Percentiles rank a stretch among this genome's conserved stretches.
Evolutionary conservation across 2,113 vertebrate genomes (phyloP).

Genomic region (Lates calcarifer): DNA sequence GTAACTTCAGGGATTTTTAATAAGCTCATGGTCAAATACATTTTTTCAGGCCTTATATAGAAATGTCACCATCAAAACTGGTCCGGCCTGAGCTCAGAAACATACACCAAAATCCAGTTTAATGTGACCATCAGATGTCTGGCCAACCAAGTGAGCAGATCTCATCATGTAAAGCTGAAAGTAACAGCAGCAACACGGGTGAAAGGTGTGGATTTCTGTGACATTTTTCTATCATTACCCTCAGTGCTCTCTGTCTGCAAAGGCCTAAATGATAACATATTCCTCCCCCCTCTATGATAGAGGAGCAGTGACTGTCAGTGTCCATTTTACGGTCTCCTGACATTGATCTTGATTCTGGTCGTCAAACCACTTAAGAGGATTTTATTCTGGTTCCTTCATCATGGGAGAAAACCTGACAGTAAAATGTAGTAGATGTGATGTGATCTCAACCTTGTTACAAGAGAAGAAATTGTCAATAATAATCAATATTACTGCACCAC

Average conservation of each 20-base stretch:
- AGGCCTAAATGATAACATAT: background rate
- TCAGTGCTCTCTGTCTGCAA: background rate
- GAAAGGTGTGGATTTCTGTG: constrained; percentile 1
- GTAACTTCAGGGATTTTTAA: too few species aligned
- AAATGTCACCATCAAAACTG: background rate
- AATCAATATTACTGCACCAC: background rate
- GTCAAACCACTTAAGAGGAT: background rate
- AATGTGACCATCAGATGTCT: background rate
- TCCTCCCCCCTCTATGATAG: background rate
- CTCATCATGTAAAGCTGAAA: background rate
- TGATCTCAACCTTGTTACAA: background rate
- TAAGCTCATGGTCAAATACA: too few species aligned
- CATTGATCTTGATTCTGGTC: background rate
- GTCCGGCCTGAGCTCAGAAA: background rate
- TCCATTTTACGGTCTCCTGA: constrained; percentile 14
- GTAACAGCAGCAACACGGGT: too few species aligned
- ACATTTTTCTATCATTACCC: background rate
- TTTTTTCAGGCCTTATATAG: background rate
- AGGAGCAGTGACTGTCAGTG: constrained; percentile 20
- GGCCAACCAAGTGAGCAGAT: background rate
- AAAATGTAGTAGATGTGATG: background rate
- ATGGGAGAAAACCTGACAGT: background rate
- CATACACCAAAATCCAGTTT: background rate
- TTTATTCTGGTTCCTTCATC: constrained; percentile 3
- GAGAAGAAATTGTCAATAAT: background rate